Base-by-base conservation (phyloP, 1,140 invertebrate genomes). In the Batillaria attramentaria region DNA sequence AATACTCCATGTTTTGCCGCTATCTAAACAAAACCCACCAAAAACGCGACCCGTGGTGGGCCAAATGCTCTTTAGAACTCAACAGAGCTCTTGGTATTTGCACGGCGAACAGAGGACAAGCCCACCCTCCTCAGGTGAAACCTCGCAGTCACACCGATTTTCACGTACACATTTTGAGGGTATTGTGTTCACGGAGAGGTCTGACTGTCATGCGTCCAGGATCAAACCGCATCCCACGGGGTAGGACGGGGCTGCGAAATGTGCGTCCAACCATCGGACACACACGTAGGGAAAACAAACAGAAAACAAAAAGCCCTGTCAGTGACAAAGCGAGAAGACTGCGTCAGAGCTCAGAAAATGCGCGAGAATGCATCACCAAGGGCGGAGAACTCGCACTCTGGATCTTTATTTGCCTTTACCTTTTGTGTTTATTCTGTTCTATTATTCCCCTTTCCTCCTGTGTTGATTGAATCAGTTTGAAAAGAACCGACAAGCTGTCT, bases 281-380 rank as follows among this genome's bases (percentile, higher is more conserved):
- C 73, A 39, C 73, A 75, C 73, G 73, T 62, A 65, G 57, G 16
- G 73, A 75, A 31, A 75, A 75, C 73, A 75, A 50, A 35, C 28
- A 37, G 37, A 70, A 70, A 42, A 42, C 37, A 42, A 31, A 62
- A 31, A 8, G 57, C 10, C 57, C 3, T n/a, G 33, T 62, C 33
- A 28, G 57, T 62, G 57, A 62, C 57, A 28, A 24, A 62, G n/a
- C 8, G 33, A 62, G 33, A 13, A 62, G 24, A 31, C n/a, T 62
- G 50, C 50, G 50, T n/a, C n/a, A n/a, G n/a, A n/a, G n/a, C n/a
- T n/a, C n/a, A n/a, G n/a, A n/a, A n/a, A n/a, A n/a, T n/a, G n/a
- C n/a, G n/a, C n/a, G n/a, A n/a, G n/a, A n/a, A n/a, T n/a, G n/a
- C n/a, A n/a, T n/a, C n/a, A n/a, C n/a, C n/a, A n/a, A n/a, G n/a